Base-by-base conservation (phyloP, 2,113 vertebrate genomes). In the Brachyhypopomus occidentalis region DNA sequence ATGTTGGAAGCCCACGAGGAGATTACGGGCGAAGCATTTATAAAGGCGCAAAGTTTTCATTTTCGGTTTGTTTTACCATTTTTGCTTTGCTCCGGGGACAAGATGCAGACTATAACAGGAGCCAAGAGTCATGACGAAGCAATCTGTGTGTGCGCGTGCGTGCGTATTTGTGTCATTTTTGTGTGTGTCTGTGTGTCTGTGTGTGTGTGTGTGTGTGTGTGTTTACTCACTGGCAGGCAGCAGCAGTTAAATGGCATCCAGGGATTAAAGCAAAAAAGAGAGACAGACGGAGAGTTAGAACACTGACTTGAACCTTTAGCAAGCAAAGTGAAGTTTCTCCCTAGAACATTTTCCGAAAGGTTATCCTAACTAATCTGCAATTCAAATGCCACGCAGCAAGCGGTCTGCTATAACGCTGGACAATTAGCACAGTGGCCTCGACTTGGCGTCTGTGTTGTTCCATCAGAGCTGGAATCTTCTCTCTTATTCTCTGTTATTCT, bases 11-110 rank as follows among this genome's bases (percentile, higher is more conserved):
- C 72, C 63, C 72, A 34, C 63, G 12, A 23, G 72, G 72, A 55
- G 52, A 63, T 70, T 81, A 76, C 60, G 73, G 80, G 64, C 74
- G 72, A 77, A 62, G 23, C 60, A 27, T 82, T 77, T 82, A 67
- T 82, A 58, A 63, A 77, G 71, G 66, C 34, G 36, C 38, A 60
- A 23, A 70, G 17, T 75, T 75, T 52, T 63, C 73, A 34, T 56
- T 70, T 78, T 17, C 63, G 58, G 55, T 41, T 72, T 80, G 67
- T 67, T 77, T 48, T 55, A 77, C 76, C 27, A 36, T 17, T 52
- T 82, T 58, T 71, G 66, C 16, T 20, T 77, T 23, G 80, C 80
- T 72, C 62, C 27, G 52, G 80, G 74, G 36, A 9, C 34, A 20
- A 6, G 2, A 41, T 70, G 22, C 12, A 77, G 56, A 27, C 20